Evolutionary conservation across 2,888 invertebrate genomes (phyloP), one percentile per base, ranked within the genome.

Genomic region (Meiosimyza platycephala): DNA sequence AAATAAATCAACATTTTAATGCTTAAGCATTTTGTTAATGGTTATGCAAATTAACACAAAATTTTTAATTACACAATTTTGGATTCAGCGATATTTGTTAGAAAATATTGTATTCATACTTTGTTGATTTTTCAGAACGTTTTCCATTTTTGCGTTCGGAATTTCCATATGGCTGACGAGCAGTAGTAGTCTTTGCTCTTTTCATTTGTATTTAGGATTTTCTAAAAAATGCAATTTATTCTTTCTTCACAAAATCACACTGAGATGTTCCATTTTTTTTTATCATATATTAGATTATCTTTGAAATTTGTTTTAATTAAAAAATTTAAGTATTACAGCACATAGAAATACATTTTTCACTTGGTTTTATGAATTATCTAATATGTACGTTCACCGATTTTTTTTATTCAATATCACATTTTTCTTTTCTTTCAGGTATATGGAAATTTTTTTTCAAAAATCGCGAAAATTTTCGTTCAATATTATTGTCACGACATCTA

Each of bases 61-160:
- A 59, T 59, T 59, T 18, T 59, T 22, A 16, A 59, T 59, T 13
- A 9, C 13, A 18, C 16, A 40, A 28, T 40, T 9, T 16, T 22
- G 13, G 9, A 18, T 59, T 59, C 28, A 28, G 1, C 28, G 59
- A 59, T 59, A 3, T 52, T 66, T 68, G 2, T 64, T 48, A 22
- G 18, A 59, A 52, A 52, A 3, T 51, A 50, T 18, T 6, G n/a
- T 64, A 15, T 64, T 6, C 78, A 75, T 79, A 79, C 78, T 78
- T 78, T 71, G 77, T 51, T 54, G 60, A 50, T 62, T 79, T 79
- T 54, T 79, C 78, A 16, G 66, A 72, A 33, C 76, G 84, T 74
- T 84, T 84, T 67, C 76, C 80, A 78, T 74, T 79, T 78, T 82
- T 84, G 52, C 84, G 81, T 69, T 80, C 81, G 66, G 80, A 18